Evolutionary conservation across 1,140 invertebrate genomes (phyloP).

Genomic region (Eriosoma lanigerum): DNA sequence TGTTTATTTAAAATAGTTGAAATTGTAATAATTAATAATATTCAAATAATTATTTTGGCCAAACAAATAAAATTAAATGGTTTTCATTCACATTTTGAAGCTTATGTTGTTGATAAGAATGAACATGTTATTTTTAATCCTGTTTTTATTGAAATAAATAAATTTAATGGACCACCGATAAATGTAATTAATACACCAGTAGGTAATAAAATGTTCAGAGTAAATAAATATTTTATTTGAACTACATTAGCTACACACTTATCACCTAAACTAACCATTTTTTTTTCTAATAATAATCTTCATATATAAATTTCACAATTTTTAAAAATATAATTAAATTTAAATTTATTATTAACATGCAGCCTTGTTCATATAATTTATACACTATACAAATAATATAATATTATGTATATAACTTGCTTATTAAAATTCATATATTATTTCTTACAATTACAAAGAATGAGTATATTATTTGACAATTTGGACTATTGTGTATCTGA

Average conservation of each 20-base stretch:
- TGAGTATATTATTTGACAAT: background rate
- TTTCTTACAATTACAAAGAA: background rate
- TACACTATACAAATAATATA: too few species aligned
- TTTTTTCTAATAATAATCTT: too few species aligned
- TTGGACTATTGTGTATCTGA: background rate
- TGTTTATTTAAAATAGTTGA: background rate
- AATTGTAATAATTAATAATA: conserved; percentile 1
- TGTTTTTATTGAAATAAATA: background rate
- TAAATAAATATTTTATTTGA: background rate
- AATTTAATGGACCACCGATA: background rate
- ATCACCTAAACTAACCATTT: too few species aligned
- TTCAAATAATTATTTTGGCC: background rate
- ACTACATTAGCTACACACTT: too few species aligned
- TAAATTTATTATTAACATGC: too few species aligned
- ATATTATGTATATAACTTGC: too few species aligned
- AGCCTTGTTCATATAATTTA: background rate
- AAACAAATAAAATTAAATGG: background rate
- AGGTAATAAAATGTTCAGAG: background rate
- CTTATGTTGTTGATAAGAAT: background rate
- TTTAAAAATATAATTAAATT: too few species aligned
- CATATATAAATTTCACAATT: too few species aligned
- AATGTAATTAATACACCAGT: background rate
- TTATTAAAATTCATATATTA: too few species aligned
- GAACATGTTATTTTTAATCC: background rate
- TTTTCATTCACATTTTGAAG: background rate